Percentiles rank a stretch among this genome's conserved stretches.
These are phyloP conservation scores for Urophycis tenuis DNA, from an alignment of 2,797 vertebrate genomes.

Conservation along the genomic window DNA sequence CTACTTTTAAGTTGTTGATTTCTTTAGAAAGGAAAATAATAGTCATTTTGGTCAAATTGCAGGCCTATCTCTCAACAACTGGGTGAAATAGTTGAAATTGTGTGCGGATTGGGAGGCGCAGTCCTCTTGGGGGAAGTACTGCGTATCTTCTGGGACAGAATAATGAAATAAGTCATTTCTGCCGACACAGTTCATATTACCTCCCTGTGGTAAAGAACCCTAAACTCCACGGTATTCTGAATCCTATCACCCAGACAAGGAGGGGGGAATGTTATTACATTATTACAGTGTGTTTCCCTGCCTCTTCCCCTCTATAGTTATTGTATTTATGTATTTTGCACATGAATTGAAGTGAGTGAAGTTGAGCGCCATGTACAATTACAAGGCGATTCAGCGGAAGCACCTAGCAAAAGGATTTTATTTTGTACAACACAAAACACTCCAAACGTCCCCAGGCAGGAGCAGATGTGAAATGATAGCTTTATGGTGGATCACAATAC, in stretches of 20 bases:
- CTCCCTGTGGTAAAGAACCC: slow-evolving; percentile 63
- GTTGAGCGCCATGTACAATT: slow-evolving; percentile 64
- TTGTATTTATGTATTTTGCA: slow-evolving; percentile 75
- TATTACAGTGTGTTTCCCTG: slow-evolving; percentile 61
- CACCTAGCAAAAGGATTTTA: slow-evolving; percentile 50
- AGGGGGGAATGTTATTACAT: slow-evolving; percentile 59
- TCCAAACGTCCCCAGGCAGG: slow-evolving; percentile 49
- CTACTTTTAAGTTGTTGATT: slow-evolving; percentile 73
- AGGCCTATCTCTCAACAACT: slow-evolving; percentile 66
- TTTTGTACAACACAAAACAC: slow-evolving; percentile 49
- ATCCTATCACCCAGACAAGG: slow-evolving; percentile 67
- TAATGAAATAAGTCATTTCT: slow-evolving; percentile 72
- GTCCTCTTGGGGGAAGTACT: slow-evolving; percentile 53
- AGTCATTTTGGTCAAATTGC: slow-evolving; percentile 72
- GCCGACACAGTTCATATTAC: slow-evolving; percentile 71
- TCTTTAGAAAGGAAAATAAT: slow-evolving; percentile 71
- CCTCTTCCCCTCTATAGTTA: slow-evolving; percentile 57
- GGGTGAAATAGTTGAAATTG: slow-evolving; percentile 65
- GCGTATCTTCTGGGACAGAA: slow-evolving; percentile 63
- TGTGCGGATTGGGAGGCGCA: slow-evolving; percentile 54
- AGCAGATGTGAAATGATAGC: slow-evolving; percentile 53
- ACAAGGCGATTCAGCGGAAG: slow-evolving; percentile 57
- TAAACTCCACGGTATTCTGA: slow-evolving; percentile 68
- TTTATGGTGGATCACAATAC: slow-evolving; percentile 45
- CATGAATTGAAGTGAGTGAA: slow-evolving; percentile 66